Evolutionary conservation across 2,888 invertebrate genomes (phyloP).

Genomic region (Buathra laborator): DNA sequence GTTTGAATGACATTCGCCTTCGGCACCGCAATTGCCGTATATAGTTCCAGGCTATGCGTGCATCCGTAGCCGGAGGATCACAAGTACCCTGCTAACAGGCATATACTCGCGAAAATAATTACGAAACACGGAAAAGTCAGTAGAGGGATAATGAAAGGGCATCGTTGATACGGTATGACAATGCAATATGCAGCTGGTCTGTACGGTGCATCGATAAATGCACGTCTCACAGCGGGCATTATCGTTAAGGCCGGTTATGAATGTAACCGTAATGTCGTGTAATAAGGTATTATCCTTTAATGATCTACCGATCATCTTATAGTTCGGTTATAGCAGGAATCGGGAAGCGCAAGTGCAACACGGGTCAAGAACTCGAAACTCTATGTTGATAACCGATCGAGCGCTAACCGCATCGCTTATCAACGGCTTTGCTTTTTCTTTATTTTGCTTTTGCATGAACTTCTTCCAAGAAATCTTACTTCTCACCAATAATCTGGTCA

Average conservation of each 20-base stretch:
- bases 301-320: conserved; percentile 18
- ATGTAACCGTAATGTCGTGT: neutral
- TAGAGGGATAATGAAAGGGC: conserved; percentile 12
- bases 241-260: conserved; percentile 1
- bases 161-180: neutral
- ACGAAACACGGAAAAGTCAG: neutral
- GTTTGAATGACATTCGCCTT: too few relatives aligned
- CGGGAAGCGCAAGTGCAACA: neutral
- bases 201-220: conserved; percentile 29
- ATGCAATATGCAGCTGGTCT: neutral
- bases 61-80: too few relatives aligned
- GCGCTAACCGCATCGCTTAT: neutral
- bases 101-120: conserved; percentile 2
- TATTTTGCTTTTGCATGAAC: neutral
- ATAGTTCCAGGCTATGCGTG: too few relatives aligned
- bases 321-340: neutral
- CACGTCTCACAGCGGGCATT: conserved; percentile 27
- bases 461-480: too few relatives aligned
- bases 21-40: too few relatives aligned
- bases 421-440: neutral
- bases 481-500: too few relatives aligned
- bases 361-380: conserved; percentile 7
- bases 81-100: too few relatives aligned
- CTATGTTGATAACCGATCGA: conserved; percentile 10
- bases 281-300: conserved; percentile 34